Percentiles rank a stretch among this genome's conserved stretches.
These are phyloP conservation scores for Cetoscarus ocellatus DNA, from an alignment of 2,797 vertebrate species.

Conservation along the genomic window DNA sequence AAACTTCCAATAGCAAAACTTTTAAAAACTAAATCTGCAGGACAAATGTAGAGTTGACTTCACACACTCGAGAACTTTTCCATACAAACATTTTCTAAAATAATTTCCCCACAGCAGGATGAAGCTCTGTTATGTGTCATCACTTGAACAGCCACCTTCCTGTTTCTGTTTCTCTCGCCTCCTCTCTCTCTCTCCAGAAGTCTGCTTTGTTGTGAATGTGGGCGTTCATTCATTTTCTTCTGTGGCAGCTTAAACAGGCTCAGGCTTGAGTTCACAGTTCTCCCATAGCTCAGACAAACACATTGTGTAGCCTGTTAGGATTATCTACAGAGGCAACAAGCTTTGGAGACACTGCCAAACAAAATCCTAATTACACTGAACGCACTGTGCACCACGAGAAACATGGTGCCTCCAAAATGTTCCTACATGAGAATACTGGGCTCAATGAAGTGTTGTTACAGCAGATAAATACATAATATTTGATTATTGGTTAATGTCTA, in stretches of 20 bases:
- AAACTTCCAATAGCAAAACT: background rate
- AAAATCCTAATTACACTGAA: conserved; percentile 68
- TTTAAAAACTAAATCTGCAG: conserved; percentile 1
- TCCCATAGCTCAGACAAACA: conserved; percentile 69
- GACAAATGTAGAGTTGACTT: conserved; percentile 14
- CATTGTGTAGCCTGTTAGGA: conserved; percentile 70
- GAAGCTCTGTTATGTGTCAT: conserved; percentile 26
- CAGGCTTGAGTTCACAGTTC: conserved; percentile 71
- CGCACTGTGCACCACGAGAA: conserved; percentile 38
- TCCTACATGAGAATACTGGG: conserved; percentile 17
- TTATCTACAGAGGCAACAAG: conserved; percentile 67
- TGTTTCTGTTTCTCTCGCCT: conserved; percentile 21
- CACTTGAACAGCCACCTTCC: conserved; percentile 34
- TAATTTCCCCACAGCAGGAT: conserved; percentile 36
- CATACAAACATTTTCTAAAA: conserved; percentile 17
- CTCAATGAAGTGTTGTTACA: conserved; percentile 27
- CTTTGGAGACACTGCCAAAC: conserved; percentile 66
- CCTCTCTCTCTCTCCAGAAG: conserved; percentile 40
- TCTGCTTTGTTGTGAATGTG: conserved; percentile 62
- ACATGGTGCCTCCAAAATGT: conserved; percentile 32
- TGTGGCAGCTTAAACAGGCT: conserved; percentile 67
- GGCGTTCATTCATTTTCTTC: conserved; percentile 70
- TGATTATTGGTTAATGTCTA: background rate
- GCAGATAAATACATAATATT: conserved; percentile 23
- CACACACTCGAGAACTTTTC: conserved; percentile 5